Conservation (phyloP, 1,140 invertebrate species). For the Chelonus insularis region DNA sequence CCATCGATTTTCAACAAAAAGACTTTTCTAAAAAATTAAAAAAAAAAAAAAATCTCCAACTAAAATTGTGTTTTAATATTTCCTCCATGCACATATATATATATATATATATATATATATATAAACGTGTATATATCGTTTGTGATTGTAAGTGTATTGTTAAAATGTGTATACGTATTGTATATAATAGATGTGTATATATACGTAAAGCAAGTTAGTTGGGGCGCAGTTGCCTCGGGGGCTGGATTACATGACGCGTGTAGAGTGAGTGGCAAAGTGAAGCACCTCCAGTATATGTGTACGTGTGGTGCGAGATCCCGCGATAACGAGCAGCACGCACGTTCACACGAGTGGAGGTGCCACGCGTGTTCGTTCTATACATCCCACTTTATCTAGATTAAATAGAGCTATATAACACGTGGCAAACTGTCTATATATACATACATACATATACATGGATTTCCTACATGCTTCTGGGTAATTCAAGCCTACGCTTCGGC, state of each 20-base stretch:
- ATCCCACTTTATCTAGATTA: slow-evolving; percentile 13
- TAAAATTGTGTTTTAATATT: no score
- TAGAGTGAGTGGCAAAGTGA: background rate
- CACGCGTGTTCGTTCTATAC: background rate
- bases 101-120: no score
- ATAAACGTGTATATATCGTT: no score
- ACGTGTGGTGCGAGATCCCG: slow-evolving; percentile 15
- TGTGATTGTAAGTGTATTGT: no score
- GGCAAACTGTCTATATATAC: background rate
- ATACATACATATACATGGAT: background rate
- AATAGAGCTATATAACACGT: slow-evolving; percentile 4
- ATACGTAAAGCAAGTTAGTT: background rate
- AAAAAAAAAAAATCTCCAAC: no score
- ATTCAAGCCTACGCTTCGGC: no score
- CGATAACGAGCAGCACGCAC: slow-evolving; percentile 29
- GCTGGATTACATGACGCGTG: background rate
- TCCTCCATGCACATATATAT: no score
- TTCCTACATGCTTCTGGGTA: background rate
- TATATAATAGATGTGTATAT: no score
- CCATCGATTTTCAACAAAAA: no score
- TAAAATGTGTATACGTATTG: no score
- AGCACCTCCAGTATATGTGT: background rate
- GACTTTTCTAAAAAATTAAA: no score
- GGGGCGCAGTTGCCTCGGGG: background rate
- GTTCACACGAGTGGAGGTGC: background rate